Evolutionary conservation across 2,113 vertebrate genomes (phyloP), one percentile per base, ranked within the genome.

Genomic region (Equus quagga): DNA sequence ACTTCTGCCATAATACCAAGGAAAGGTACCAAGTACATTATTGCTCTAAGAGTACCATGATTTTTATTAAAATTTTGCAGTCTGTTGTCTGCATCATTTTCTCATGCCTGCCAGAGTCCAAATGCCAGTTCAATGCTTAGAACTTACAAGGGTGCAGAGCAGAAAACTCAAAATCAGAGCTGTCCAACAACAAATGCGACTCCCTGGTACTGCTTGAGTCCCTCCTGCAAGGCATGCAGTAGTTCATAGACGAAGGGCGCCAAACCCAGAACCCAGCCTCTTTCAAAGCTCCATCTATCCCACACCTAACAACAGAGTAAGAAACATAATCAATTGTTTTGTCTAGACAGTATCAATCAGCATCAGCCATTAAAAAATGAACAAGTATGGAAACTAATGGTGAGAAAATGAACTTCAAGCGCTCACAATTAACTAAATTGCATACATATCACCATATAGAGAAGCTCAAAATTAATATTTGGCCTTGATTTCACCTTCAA

Each of bases 311-410:
- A 18, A 33, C 1, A 75, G 18, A 64, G 13, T 44, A 26, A 83
- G 65, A 67, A 91, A 87, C 11, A 62, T 11, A 96, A 97, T 96
- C 78, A 78, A 82, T 91, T 67, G 8, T 80, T 90, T 85, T 78
- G 89, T 96, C 92, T 94, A 96, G 78, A 96, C 46, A 75, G 26
- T 82, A 85, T 96, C 84, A 90, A 33, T 96, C 89, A 96, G 36
- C n/a, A 67, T 93, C 72, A 94, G 54, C 78, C 58, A 62, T 7
- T 41, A n/a, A 64, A 92, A 88, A 80, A 78, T 69, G 33, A 96
- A 19, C 26, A 58, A 65, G 26, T 13, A 46, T 10, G 8, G 33
- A 79, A 54, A 76, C 13, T 41, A 58, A 80, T 41, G 64, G 56
- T 19, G 26, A 88, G 46, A 54, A 73, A 88, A 65, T 46, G 12